Evolutionary conservation across 1,140 invertebrate species (phyloP), one percentile per base, ranked within the genome.

Genomic region (Orius insidiosus): DNA sequence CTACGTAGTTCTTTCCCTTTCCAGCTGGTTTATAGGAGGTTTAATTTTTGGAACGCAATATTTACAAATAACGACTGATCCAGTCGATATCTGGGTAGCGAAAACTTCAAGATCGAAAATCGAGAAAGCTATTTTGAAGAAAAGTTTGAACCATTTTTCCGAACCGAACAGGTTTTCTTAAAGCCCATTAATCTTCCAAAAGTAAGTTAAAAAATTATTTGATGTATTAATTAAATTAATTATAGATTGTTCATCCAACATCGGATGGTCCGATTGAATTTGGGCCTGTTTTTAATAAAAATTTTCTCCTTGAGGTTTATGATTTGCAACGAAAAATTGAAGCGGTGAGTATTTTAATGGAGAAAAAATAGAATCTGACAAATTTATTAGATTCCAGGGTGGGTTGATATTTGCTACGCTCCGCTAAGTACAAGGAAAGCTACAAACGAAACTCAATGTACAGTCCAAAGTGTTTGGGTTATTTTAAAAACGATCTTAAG

Each of bases 51-150:
- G 74, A 49, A 67, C 80, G 56, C 70, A 64, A 18, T 74, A 68
- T 50, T 62, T 80, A 47, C 55, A 74, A 38, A 70, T 89, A 0
- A 93, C 84, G 3, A 95, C 89, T 0, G 80, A 98, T 69, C 95
- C 95, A 0, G 90, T 98, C 0, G 77, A 98, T 63, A 66, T 99
- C 14, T 99, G 96, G 96, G 92, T 93, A 0, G 76, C 92, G 0
- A 81, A 90, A 0, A 64, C 67, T 30, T 93, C 86, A 1, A 68
- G 78, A 31, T 87, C 90, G 2, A 70, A 94, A 6, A 55, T 78
- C 5, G 89, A 98, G 64, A 76, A 80, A 48, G 72, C 48, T 97
- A 81, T 65, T 99, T 88, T 61, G 90, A 98, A 60, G 71, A 72
- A 1, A 79, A 89, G 54, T 95, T 96, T 63, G 74, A 87, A 50